Evolutionary conservation across 2,888 invertebrate species (phyloP), one percentile per base, ranked within the genome.

Genomic region (Drosophila kuntzei): DNA sequence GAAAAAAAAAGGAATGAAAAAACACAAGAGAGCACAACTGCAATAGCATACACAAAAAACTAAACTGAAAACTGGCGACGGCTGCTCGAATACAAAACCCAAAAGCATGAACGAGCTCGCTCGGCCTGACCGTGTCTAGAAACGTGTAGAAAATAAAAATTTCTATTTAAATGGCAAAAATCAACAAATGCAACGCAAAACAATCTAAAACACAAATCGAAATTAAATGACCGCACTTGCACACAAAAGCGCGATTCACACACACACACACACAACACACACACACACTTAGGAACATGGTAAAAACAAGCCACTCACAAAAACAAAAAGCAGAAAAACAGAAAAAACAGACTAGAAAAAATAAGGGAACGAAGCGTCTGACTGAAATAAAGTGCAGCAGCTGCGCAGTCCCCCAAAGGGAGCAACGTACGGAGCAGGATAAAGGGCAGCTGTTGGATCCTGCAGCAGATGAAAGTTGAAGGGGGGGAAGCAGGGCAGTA

Each of bases 201-300:
- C 89, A 90, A 89, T 90, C 90, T 88, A 90, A 90, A 90, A 90
- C 88, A 90, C 90, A 90, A 90, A 90, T 90, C 90, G 90, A 90
- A 90, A 90, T 90, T 90, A 90, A 90, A 90, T 90, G 90, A 90
- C 90, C 90, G 82, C 90, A 90, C 89, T 87, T 82, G 90, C 89
- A 90, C 86, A 86, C 85, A 82, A 80, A 79, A 79, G 76, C 79
- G 79, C 71, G 72, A 64, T 70, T 49, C 65, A 59, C 57, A 65
- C 55, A 61, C 53, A 49, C 50, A 72, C 37, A 71, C 37, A 61
- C 63, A 70, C 49, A 2, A 67, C 20, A 68, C 46, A 49, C 18
- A 39, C 3, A 25, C 27, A 53, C 36, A 53, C 39, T 66, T 27
- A 41, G 55, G 55, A 43, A 80, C 80, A 80, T 66, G 65, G 78